A percentile compares a stretch with the other conserved stretches of the same genome.
Conservation (phyloP, 2,797 vertebrate genomes). For the Anguilla anguilla region DNA sequence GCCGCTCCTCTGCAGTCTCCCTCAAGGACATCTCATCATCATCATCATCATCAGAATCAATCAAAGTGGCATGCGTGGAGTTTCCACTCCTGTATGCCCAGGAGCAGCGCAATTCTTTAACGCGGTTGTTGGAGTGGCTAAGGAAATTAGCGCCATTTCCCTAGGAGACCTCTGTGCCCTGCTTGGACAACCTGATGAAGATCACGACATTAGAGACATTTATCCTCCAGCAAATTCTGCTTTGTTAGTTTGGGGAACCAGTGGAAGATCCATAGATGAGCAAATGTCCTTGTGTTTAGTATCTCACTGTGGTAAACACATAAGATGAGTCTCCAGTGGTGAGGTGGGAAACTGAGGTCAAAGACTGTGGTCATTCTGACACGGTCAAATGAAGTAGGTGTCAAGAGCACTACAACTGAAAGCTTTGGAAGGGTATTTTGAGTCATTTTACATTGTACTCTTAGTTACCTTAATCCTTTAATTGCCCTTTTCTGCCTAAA, state of each 20-base stretch:
- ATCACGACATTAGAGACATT: not conserved
- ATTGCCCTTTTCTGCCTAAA: not conserved
- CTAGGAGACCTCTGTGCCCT: not conserved
- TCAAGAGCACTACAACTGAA: not conserved
- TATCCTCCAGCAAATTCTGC: not conserved
- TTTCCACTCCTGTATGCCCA: not conserved
- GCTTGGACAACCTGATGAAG: not conserved
- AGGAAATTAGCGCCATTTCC: not conserved
- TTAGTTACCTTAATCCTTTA: not conserved
- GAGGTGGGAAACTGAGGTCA: not conserved
- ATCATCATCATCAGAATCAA: not conserved
- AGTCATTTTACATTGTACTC: not conserved
- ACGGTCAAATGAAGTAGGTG: not conserved
- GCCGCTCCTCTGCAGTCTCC: not conserved
- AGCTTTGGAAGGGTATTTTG: not conserved
- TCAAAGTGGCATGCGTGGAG: not conserved
- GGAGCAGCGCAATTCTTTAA: not conserved
- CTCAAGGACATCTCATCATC: not conserved
- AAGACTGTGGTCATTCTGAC: not conserved
- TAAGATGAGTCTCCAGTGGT: not conserved
- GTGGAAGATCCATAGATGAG: not conserved
- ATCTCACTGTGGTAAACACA: not conserved
- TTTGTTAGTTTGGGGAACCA: not conserved
- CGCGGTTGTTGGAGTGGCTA: not conserved
- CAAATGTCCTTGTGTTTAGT: not conserved